Evolutionary conservation across 2,888 invertebrate genomes (phyloP).

Genomic region (Harmothoe impar): DNA sequence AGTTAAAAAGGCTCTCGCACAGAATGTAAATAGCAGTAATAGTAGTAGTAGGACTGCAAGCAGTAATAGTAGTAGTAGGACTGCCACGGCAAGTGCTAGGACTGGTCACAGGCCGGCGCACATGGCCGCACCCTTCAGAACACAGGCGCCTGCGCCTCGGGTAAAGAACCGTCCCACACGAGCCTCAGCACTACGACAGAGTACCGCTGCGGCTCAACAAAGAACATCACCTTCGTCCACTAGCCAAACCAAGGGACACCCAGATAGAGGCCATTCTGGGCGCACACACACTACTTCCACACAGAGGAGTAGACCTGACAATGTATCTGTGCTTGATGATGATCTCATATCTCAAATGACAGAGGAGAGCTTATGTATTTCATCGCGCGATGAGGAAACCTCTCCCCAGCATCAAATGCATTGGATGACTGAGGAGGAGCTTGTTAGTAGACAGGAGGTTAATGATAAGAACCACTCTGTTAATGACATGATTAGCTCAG

Average conservation of each 20-base stretch:
- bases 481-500: not conserved
- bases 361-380: not conserved
- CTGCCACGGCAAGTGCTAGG: not conserved
- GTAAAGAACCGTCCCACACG: slow-evolving; percentile 14
- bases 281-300: not conserved
- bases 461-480: not conserved
- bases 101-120: not conserved
- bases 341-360: not conserved
- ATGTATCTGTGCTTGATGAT: not conserved
- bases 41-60: too few relatives aligned
- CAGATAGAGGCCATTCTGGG: not conserved
- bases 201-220: not conserved
- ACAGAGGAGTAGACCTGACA: not conserved
- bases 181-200: not conserved
- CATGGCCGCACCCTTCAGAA: slow-evolving; percentile 1
- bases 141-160: not conserved
- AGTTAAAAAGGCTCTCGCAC: not conserved
- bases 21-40: too few relatives aligned
- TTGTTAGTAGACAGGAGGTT: not conserved
- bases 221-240: not conserved
- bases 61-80: too few relatives aligned
- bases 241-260: not conserved
- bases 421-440: not conserved
- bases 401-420: not conserved
- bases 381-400: not conserved